Percentiles rank a stretch among this genome's conserved stretches.
phyloP scores from a whole-genome alignment of 2,113 vertebrate genomes.

The Lepus timidus region DNA sequence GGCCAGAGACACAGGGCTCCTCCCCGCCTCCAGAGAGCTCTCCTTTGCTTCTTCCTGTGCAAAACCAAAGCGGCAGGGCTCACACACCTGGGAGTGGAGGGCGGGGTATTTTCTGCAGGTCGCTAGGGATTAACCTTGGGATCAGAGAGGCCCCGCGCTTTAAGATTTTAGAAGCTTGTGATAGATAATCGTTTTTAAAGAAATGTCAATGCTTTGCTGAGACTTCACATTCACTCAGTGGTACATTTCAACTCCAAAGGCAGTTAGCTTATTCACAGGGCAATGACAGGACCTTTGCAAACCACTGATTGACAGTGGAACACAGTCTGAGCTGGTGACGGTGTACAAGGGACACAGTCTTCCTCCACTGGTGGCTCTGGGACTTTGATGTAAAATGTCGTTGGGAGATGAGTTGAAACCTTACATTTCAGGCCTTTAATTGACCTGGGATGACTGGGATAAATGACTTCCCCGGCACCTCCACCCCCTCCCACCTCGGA shows the following conservation, averaged over 20 bases:
- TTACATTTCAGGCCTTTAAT: not conserved
- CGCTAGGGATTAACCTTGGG: not conserved
- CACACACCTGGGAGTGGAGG: not conserved
- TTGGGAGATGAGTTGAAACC: constrained; percentile 24
- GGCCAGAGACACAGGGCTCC: not conserved
- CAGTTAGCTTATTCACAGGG: constrained; percentile 34
- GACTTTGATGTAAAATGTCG: not conserved
- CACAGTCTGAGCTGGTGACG: not conserved
- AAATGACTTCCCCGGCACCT: not conserved
- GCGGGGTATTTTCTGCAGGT: not conserved
- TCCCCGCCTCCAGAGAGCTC: not conserved
- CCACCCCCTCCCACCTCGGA: rapidly evolving
- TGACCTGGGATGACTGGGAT: not conserved
- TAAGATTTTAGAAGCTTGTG: not conserved
- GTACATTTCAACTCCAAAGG: constrained; percentile 40
- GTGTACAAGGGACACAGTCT: not conserved
- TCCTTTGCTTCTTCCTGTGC: not conserved
- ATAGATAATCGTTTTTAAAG: not conserved
- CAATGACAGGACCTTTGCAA: constrained; percentile 55
- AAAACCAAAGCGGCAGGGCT: not conserved
- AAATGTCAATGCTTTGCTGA: not conserved
- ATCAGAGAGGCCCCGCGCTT: constrained; percentile 39
- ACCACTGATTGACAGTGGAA: not conserved
- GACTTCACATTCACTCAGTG: constrained; percentile 12
- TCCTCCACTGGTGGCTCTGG: not conserved